These are phyloP conservation scores for Limosa lapponica DNA, from an alignment of 2,797 vertebrate species.

Conservation along the genomic window DNA sequence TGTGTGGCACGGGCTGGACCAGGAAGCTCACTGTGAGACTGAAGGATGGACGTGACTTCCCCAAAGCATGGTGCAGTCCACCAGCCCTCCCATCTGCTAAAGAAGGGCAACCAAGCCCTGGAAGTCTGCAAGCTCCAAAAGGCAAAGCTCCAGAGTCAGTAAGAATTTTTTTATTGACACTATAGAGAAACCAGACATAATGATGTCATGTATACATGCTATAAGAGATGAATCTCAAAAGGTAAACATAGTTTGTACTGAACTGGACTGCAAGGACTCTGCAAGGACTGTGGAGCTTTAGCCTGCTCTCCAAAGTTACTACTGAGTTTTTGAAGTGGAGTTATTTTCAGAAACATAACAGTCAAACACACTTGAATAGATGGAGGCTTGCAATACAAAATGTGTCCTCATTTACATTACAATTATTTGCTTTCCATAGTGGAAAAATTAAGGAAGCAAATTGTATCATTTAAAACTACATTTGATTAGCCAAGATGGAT, in stretches of 20 bases:
- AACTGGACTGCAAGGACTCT: not conserved
- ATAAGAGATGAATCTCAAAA: not conserved
- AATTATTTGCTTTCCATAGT: not conserved
- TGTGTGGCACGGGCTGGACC: rapidly evolving
- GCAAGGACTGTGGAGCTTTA: not conserved
- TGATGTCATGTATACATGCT: not conserved
- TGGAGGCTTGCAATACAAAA: not conserved
- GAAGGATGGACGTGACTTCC: not conserved
- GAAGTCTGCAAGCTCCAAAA: not conserved
- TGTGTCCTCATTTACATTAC: not conserved
- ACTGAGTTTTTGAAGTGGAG: not conserved
- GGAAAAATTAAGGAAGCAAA: not conserved
- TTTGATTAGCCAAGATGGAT: not conserved
- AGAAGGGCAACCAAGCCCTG: not conserved
- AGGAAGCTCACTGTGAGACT: not conserved
- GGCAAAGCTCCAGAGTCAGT: not conserved
- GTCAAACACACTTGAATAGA: not conserved
- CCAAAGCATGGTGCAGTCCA: not conserved
- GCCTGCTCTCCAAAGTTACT: not conserved
- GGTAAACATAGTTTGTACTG: not conserved
- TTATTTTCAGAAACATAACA: not conserved
- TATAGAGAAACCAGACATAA: not conserved
- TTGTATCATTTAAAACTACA: not conserved
- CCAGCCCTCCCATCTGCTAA: not conserved
- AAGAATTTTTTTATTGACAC: not conserved